Evolutionary conservation across 2,797 vertebrate species (phyloP).

Genomic region (Arctocebus calabarensis): DNA sequence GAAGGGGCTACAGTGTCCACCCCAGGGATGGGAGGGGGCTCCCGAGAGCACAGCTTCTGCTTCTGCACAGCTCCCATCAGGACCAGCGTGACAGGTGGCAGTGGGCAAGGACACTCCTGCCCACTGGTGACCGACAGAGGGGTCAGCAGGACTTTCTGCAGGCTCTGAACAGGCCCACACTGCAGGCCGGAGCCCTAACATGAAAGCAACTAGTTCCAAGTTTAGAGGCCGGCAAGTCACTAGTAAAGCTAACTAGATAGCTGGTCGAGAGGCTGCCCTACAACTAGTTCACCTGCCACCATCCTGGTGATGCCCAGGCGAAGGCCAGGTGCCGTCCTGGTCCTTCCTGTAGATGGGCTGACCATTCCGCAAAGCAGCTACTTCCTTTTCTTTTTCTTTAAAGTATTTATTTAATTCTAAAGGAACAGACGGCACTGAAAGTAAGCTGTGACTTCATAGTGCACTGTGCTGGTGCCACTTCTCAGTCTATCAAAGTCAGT

Average conservation of each 20-base stretch:
- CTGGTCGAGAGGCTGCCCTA: background rate
- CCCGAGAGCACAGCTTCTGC: background rate
- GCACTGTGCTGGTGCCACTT: conserved; percentile 61
- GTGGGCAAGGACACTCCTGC: background rate
- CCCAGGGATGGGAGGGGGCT: background rate
- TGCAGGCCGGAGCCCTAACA: background rate
- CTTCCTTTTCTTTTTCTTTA: background rate
- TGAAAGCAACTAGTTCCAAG: fast-evolving
- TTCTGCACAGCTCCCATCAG: background rate
- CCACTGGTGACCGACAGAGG: fast-evolving
- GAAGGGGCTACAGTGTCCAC: background rate
- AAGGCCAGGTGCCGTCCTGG: fast-evolving
- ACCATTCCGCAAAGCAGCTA: fast-evolving
- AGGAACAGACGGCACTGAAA: conserved; percentile 10
- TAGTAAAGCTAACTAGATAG: background rate
- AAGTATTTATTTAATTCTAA: background rate
- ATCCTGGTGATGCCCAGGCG: background rate
- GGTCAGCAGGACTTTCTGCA: background rate
- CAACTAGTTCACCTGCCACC: background rate
- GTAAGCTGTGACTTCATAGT: conserved; percentile 63
- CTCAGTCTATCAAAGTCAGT: conserved; percentile 78
- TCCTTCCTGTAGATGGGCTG: fast-evolving
- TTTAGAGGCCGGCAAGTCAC: background rate
- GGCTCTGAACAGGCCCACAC: background rate
- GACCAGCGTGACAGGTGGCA: background rate